A percentile compares a stretch with the other conserved stretches of the same genome.
These are phyloP conservation scores for Thaumetopoea pityocampa DNA, from an alignment of 1,140 invertebrate species.

Conservation along the genomic window DNA sequence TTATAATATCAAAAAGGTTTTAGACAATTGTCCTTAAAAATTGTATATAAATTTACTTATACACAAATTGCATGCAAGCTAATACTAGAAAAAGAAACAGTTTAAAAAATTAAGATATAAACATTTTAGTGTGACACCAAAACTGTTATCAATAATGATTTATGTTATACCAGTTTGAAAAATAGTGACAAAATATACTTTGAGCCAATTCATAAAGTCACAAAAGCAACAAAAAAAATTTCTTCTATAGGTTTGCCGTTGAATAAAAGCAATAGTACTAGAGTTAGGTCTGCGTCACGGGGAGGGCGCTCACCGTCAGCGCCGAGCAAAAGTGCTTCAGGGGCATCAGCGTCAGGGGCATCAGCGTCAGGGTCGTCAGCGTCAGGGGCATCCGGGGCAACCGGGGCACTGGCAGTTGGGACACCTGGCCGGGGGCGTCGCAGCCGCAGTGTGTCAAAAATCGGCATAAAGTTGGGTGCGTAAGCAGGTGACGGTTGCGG, in stretches of 20 bases:
- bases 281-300: conserved; percentile 70
- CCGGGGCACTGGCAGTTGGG: conserved; percentile 20
- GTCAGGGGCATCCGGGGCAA: conserved; percentile 29
- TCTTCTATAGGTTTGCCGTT: conserved; percentile 74
- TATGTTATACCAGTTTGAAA: conserved; percentile 3
- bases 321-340: conserved; percentile 52
- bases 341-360: too few relatives aligned
- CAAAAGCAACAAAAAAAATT: conserved; percentile 48
- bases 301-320: conserved; percentile 63
- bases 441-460: conserved; percentile 70
- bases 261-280: conserved; percentile 69
- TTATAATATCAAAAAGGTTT: too few relatives aligned
- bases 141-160: conserved; percentile 2
- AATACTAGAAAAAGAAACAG: too few relatives aligned
- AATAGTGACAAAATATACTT: conserved; percentile 1
- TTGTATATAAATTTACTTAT: too few relatives aligned
- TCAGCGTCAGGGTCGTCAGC: too few relatives aligned
- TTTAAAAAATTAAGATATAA: too few relatives aligned
- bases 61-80: too few relatives aligned
- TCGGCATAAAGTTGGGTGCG: conserved; percentile 75
- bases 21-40: too few relatives aligned
- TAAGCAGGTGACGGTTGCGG: conserved; percentile 66
- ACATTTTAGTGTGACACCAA: neutral
- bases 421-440: conserved; percentile 57
- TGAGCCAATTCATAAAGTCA: conserved; percentile 44